These are phyloP conservation scores for Myripristis jacobus DNA, from an alignment of 2,797 vertebrate genomes.

Conservation along the genomic window DNA sequence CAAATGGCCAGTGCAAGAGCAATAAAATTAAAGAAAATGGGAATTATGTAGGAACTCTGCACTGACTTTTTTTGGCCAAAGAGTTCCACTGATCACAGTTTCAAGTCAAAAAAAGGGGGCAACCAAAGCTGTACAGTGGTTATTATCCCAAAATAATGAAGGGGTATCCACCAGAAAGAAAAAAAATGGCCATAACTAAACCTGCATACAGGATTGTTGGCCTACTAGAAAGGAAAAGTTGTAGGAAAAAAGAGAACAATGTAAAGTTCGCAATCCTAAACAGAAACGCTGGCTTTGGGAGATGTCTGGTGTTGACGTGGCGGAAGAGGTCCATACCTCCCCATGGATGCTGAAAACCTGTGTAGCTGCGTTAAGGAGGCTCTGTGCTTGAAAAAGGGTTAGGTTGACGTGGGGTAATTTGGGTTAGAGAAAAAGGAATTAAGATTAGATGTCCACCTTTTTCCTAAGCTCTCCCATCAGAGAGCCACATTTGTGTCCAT, in stretches of 20 bases:
- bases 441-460: conserved; percentile 84
- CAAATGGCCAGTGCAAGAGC: conserved; percentile 62
- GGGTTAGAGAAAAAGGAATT: conserved; percentile 88
- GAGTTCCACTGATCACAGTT: conserved; percentile 43
- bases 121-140: conserved; percentile 55
- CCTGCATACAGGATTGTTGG: conserved; percentile 82
- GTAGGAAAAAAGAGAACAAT: conserved; percentile 69
- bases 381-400: conserved; percentile 89
- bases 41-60: conserved; percentile 45
- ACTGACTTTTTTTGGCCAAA: conserved; percentile 55
- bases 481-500: conserved; percentile 77
- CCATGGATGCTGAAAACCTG: conserved; percentile 87
- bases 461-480: conserved; percentile 75
- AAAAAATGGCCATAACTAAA: conserved; percentile 71
- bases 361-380: conserved; percentile 83
- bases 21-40: conserved; percentile 40
- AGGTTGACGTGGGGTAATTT: conserved; percentile 86
- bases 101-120: conserved; percentile 41
- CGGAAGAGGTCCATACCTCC: conserved; percentile 82
- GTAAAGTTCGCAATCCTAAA: conserved; percentile 73
- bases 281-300: conserved; percentile 78
- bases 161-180: conserved; percentile 71
- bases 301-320: conserved; percentile 79
- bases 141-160: conserved; percentile 61
- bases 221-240: conserved; percentile 76